A percentile compares a stretch with the other conserved stretches of the same genome.
These are phyloP conservation scores for Aphelenchoides fujianensis DNA, from an alignment of 1,140 invertebrate species.

Conservation along the genomic window DNA sequence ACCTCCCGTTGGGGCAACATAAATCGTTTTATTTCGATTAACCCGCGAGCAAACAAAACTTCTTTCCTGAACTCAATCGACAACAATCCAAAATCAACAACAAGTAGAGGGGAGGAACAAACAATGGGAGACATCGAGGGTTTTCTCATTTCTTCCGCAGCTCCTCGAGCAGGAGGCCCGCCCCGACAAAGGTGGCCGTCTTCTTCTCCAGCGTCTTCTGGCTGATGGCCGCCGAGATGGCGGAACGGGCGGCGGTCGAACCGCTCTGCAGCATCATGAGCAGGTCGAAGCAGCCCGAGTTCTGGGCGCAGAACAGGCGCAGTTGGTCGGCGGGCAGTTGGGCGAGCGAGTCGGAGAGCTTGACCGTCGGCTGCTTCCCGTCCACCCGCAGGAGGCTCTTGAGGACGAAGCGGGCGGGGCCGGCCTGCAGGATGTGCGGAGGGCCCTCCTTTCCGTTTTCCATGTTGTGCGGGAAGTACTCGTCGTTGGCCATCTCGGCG, in stretches of 20 bases:
- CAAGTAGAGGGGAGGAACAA: neutral
- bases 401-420: constrained; percentile 43
- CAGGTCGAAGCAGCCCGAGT: constrained; percentile 44
- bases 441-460: constrained; percentile 25
- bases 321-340: constrained; percentile 42
- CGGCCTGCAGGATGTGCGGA: constrained; percentile 41
- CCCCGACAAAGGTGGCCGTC: constrained; percentile 8
- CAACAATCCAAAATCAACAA: too few relatives aligned
- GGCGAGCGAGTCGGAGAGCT: constrained; percentile 42
- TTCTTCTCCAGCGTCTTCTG: constrained; percentile 13
- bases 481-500: constrained; percentile 44
- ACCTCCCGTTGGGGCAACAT: too few relatives aligned
- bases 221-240: constrained; percentile 11
- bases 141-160: neutral
- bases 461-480: constrained; percentile 44
- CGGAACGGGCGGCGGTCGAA: constrained; percentile 12
- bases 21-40: too few relatives aligned
- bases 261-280: constrained; percentile 33
- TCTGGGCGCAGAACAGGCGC: constrained; percentile 29
- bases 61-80: too few relatives aligned
- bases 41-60: too few relatives aligned
- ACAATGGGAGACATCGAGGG: neutral
- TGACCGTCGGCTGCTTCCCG: constrained; percentile 25
- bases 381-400: constrained; percentile 38
- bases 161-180: constrained; percentile 19